Conservation (phyloP, 2,797 vertebrate genomes). For the Lepus oiostolus region DNA sequence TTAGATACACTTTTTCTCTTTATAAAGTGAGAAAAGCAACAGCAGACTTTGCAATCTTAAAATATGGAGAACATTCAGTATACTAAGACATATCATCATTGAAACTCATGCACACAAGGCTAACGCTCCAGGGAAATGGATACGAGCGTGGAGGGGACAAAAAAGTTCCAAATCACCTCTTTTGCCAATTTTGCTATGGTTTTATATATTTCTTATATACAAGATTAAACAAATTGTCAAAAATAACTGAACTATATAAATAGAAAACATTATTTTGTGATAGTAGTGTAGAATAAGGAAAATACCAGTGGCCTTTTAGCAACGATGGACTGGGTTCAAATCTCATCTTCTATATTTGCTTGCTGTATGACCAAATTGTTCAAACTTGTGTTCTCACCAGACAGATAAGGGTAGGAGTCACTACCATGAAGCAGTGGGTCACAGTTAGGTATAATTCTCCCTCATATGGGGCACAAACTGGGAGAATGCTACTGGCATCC, state of each 20-base stretch:
- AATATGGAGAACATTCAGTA: neutral
- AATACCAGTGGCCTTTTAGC: neutral
- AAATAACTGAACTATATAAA: conserved; percentile 24
- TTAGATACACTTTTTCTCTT: neutral
- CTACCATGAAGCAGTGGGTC: neutral
- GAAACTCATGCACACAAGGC: neutral
- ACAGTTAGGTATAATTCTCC: neutral
- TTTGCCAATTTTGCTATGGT: neutral
- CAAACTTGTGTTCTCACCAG: neutral
- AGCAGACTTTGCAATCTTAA: conserved; percentile 33
- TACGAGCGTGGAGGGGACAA: neutral
- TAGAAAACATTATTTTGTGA: neutral
- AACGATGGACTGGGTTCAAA: neutral
- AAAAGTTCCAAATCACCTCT: neutral
- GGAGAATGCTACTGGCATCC: neutral
- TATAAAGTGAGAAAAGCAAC: neutral
- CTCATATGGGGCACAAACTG: neutral
- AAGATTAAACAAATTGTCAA: neutral
- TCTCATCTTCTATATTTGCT: neutral
- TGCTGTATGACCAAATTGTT: conserved; percentile 19
- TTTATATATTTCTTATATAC: neutral
- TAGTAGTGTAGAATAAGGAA: neutral
- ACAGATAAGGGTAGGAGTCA: neutral
- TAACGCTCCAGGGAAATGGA: neutral
- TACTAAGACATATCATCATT: neutral